Evolutionary conservation across 2,113 vertebrate genomes (phyloP).

Genomic region (Regulus satrapa): DNA sequence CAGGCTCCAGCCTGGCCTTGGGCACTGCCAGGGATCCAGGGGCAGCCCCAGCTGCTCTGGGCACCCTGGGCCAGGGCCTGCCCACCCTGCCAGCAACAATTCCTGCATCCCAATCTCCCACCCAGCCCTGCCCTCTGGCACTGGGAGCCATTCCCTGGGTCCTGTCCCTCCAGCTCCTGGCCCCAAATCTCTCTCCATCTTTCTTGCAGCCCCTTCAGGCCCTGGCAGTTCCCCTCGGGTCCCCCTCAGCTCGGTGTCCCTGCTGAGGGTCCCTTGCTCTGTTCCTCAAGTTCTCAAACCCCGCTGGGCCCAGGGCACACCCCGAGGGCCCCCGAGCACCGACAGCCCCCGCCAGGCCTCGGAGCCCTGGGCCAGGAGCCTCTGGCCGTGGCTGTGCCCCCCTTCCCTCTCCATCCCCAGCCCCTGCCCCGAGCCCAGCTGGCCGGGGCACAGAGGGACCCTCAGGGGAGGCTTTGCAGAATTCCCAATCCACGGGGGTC

Average conservation of each 20-base stretch:
- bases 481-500: too few species aligned
- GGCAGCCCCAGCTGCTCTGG: background rate
- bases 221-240: too few species aligned
- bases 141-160: background rate
- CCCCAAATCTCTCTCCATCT: background rate
- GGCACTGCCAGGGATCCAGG: background rate
- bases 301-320: too few species aligned
- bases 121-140: background rate
- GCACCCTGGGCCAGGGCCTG: background rate
- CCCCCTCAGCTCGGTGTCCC: background rate
- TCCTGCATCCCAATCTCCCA: background rate
- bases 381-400: background rate
- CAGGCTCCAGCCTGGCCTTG: background rate
- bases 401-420: background rate
- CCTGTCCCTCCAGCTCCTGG: rapidly evolving
- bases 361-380: background rate
- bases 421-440: too few species aligned
- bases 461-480: too few species aligned
- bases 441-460: too few species aligned
- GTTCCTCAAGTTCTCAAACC: too few species aligned
- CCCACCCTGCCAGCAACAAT: background rate
- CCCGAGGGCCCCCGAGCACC: too few species aligned
- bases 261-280: too few species aligned
- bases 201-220: background rate
- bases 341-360: too few species aligned